These are phyloP conservation scores for Dolichomitus sp. DNA, from an alignment of 2,888 invertebrate genomes.

Conservation along the genomic window DNA sequence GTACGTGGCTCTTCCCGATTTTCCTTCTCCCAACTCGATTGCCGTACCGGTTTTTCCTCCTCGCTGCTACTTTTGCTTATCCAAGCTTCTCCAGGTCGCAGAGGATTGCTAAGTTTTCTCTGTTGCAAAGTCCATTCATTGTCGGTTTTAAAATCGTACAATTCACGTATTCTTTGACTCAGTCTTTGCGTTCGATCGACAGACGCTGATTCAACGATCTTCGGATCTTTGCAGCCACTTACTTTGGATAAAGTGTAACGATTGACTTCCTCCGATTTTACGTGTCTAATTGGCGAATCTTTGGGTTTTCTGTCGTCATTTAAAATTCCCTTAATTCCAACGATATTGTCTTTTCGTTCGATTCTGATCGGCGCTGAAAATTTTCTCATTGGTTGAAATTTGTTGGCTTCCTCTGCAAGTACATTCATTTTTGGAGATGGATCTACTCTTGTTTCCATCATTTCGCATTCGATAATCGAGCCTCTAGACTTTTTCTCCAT, in stretches of 20 bases:
- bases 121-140: slow-evolving; percentile 78
- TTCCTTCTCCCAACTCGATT: neutral
- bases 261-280: neutral
- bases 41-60: slow-evolving; percentile 67
- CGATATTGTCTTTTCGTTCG: neutral
- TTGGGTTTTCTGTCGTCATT: neutral
- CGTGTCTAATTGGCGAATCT: neutral
- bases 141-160: slow-evolving; percentile 81
- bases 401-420: neutral
- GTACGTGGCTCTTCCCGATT: slow-evolving; percentile 29
- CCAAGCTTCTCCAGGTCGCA: slow-evolving; percentile 65
- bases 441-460: neutral
- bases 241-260: slow-evolving; percentile 17
- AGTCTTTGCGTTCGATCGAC: slow-evolving; percentile 67
- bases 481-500: slow-evolving; percentile 8
- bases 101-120: slow-evolving; percentile 62
- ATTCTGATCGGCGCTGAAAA: slow-evolving; percentile 1
- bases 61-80: slow-evolving; percentile 78
- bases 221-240: slow-evolving; percentile 23
- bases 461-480: neutral
- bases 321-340: neutral
- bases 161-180: slow-evolving; percentile 79
- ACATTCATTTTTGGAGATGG: slow-evolving; percentile 8
- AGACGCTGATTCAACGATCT: slow-evolving; percentile 1
- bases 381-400: slow-evolving; percentile 1